Evolutionary conservation across 1,140 invertebrate species (phyloP).

Genomic region (Mizuhopecten yessoensis): DNA sequence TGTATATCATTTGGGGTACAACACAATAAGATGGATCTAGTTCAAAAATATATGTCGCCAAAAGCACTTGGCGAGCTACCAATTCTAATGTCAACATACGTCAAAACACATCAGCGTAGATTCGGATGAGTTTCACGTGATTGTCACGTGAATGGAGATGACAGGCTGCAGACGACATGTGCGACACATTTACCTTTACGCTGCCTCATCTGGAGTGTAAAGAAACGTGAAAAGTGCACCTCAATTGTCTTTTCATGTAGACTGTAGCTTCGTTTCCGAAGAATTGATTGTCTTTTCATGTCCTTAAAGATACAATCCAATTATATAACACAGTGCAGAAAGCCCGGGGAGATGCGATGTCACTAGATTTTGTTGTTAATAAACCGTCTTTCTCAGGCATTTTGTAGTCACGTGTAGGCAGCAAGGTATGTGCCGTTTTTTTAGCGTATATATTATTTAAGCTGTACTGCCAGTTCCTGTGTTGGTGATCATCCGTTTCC

Average conservation of each 20-base stretch:
- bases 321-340: no score
- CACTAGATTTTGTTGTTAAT: not conserved
- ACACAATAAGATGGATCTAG: not conserved
- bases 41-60: not conserved
- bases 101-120: conserved; percentile 9
- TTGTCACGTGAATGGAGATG: not conserved
- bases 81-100: not conserved
- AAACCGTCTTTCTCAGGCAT: not conserved
- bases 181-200: not conserved
- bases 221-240: not conserved
- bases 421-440: not conserved
- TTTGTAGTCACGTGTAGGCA: not conserved
- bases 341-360: not conserved
- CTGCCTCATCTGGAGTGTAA: not conserved
- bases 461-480: not conserved
- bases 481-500: not conserved
- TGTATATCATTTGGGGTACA: not conserved
- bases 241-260: not conserved
- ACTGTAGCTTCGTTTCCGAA: not conserved
- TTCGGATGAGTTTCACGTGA: not conserved
- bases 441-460: not conserved
- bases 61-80: not conserved
- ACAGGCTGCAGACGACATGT: not conserved
- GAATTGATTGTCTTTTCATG: not conserved
- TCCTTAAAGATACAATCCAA: no score